These are phyloP conservation scores for Axinella damicornis DNA, from an alignment of 37 sponge, comb jelly and placozoan species.

Conservation along the genomic window DNA sequence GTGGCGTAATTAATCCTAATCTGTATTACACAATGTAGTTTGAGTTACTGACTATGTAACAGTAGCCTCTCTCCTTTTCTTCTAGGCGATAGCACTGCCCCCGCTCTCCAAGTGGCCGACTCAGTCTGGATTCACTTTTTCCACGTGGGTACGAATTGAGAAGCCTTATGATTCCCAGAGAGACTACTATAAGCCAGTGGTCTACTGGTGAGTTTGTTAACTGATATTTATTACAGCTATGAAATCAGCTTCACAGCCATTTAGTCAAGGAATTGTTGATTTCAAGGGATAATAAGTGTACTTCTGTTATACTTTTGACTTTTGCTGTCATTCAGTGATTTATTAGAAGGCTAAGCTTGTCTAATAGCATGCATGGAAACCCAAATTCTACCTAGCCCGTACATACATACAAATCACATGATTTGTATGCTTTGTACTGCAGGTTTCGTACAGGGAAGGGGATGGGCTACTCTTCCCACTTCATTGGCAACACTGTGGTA, in stretches of 20 bases:
- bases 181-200: slow-evolving; percentile 77
- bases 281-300: no score
- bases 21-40: no score
- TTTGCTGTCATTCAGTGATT: no score
- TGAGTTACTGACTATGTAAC: no score
- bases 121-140: slow-evolving; percentile 84
- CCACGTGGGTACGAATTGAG: slow-evolving; percentile 87
- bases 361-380: no score
- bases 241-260: no score
- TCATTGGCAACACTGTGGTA: slow-evolving; percentile 65
- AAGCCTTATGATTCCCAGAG: slow-evolving; percentile 59
- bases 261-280: no score
- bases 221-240: no score
- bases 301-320: no score
- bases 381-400: no score
- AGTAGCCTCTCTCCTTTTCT: background rate
- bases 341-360: no score
- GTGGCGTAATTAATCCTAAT: no score
- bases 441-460: slow-evolving; percentile 90
- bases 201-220: slow-evolving; percentile 78
- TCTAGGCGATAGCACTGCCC: slow-evolving; percentile 82
- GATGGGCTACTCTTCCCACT: slow-evolving; percentile 84
- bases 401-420: background rate
- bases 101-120: slow-evolving; percentile 90
- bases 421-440: slow-evolving; percentile 5